Base-by-base conservation (phyloP, 1,140 invertebrate genomes). In the Drosophila neocordata region DNA sequence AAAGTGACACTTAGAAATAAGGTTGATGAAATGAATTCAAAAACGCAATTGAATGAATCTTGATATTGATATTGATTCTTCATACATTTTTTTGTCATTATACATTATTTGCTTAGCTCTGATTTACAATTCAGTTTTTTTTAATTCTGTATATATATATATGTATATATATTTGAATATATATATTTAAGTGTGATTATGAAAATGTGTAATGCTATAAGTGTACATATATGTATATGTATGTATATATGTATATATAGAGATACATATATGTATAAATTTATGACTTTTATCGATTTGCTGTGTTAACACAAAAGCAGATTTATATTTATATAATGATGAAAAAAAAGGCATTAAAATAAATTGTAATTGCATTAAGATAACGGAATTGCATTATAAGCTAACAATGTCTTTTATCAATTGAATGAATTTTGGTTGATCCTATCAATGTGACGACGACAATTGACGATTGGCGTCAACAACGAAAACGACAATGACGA, bases 341-440 rank as follows among this genome's bases (percentile, higher is more conserved):
- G 60, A 41, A 44, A 41, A 44, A 56, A 58, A 52, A 75, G 58
- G 34, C 31, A 31, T 62, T 44, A 56, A 56, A 12, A 11, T 9
- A 18, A 34, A 48, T 44, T 37, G 15, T 51, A 69, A 57, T 70
- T 24, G 62, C 57, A 44, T 53, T 73, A 8, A 58, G 18, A 63
- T 44, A 55, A 65, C 71, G 74, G 71, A 77, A 77, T 77, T 37
- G 62, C 66, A 69, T 76, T 81, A 81, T 65, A 57, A 77, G 55
- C 76, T 78, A 77, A 84, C 67, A 89, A 68, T 88, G 79, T 88
- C 79, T 88, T 88, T 88, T 88, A 77, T 82, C 61, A 76, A 79
- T 82, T 75, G 72, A 72, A 67, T 69, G 71, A 76, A 64, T 72
- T 75, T 71, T 65, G 63, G 27, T 65, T 13, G 63, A 68, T 52